Percentiles rank a stretch among this genome's conserved stretches.
phyloP scores from a whole-genome alignment of 2,113 vertebrate species.

The Noturus placidus region DNA sequence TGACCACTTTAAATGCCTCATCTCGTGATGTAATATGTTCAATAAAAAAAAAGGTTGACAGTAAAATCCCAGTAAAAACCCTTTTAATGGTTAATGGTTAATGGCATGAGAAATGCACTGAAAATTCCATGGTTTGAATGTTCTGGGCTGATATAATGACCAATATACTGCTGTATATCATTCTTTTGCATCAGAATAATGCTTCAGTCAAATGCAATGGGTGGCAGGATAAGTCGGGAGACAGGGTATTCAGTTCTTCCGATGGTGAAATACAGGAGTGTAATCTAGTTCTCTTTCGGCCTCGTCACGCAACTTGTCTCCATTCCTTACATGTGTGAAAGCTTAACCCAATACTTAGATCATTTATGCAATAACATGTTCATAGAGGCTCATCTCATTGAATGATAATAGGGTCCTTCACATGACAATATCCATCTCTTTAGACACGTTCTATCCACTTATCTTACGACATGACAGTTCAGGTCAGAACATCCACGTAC shows the following conservation, averaged over 20 bases:
- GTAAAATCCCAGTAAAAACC: background rate
- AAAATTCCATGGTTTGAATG: background rate
- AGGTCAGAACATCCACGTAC: background rate
- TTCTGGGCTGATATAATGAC: background rate
- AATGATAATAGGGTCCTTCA: background rate
- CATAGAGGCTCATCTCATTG: background rate
- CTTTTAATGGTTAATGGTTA: too few relatives aligned
- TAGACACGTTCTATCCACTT: background rate
- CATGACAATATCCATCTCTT: background rate
- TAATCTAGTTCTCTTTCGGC: too few relatives aligned
- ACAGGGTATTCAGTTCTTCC: background rate
- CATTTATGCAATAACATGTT: background rate
- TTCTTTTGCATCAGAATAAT: background rate
- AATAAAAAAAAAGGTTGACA: background rate
- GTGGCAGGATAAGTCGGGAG: background rate
- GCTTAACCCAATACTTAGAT: background rate
- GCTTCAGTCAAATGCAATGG: background rate
- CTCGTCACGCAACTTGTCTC: background rate
- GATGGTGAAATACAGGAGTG: too few relatives aligned
- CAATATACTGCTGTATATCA: background rate
- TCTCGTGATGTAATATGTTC: background rate
- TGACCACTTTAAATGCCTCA: background rate
- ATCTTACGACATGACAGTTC: background rate
- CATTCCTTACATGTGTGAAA: background rate
- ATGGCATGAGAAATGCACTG: background rate